Base-by-base conservation (phyloP, 2,888 invertebrate species). In the Drepanosiphum platanoidis region DNA sequence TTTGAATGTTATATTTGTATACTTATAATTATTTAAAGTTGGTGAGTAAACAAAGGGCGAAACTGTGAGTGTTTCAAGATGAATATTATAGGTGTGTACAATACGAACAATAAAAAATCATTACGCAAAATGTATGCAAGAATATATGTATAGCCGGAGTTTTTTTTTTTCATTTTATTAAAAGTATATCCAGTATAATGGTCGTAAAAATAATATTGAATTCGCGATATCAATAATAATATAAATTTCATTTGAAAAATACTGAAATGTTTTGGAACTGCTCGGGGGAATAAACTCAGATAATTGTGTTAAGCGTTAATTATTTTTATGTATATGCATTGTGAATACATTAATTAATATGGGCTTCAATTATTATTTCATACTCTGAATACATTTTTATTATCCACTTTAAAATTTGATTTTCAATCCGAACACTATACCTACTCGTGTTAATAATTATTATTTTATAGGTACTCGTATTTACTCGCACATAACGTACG, bases 21-120 rank as follows among this genome's bases (percentile, higher is more conserved):
- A 52, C 18, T 52, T 70, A 80, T 70, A 52, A 70, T 80, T 52
- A 39, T 72, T 82, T 82, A 42, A 82, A 82, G 32, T 72, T n/a
- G 27, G 22, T 42, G n/a, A 72, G 30, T 71, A 72, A 61, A 82
- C 32, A 72, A 82, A 82, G 61, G 81, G 71, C n/a, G 64, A 11
- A 64, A 27, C 64, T 64, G 30, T 64, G n/a, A 42, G 61, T 42
- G 39, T 32, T 72, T 46, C 30, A 71, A 58, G 70, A 72, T 32
- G 71, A 72, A 72, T 61, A 5, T 42, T 72, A 61, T 82, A 61
- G 30, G 61, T 82, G 72, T 82, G 72, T 58, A 82, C 39, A 82
- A 61, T 32, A n/a, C 39, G 58, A 72, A 72, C 71, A 71, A 82
- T 42, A 71, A 61, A 71, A 70, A 42, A 72, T 72, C 71, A 72